Base-by-base conservation (phyloP, 2,113 vertebrate genomes). In the Phylloscopus trochiloides region DNA sequence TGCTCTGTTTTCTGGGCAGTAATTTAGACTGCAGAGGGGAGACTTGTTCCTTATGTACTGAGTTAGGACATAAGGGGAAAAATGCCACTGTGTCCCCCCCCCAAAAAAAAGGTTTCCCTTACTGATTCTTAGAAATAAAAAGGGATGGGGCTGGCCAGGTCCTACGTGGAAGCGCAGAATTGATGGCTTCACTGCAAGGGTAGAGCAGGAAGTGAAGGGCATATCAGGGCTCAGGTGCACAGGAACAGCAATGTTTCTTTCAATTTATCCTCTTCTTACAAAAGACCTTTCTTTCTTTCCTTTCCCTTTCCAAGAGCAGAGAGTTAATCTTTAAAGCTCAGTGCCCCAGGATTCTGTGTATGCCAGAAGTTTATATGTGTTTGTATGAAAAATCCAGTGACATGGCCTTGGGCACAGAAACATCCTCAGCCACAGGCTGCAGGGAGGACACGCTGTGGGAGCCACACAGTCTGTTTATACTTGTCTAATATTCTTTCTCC, bases 381-480 rank as follows among this genome's bases (percentile, higher is more conserved):
- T 87, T 93, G 29, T 47, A 25, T 19, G 62, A 90, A 87, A 89
- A 93, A 48, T 26, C 38, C 70, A 87, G 47, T 45, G 81, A 58
- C 29, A 24, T 15, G 32, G 22, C 55, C 63, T 66, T 58, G 55
- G 87, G 84, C 67, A 76, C 71, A 89, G 66, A 67, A 72, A 77
- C 3, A 5, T 59, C n/a, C 59, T 34, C 68, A 82, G 63, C n/a
- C 45, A 75, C n/a, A 66, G 36, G n/a, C 59, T 81, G 81, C n/a
- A 51, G 55, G n/a, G 38, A 80, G 22, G 55, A 66, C 14, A 21
- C 0, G 0, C 0, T 0, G 3, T 3, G 6, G 15, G 17, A 81
- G 47, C 6, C 57, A 22, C 9, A 11, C 14, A 51, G 29, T 15
- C 43, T 72, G 48, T 40, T 90, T 43, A 58, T 13, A 40, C 14